Evolutionary conservation across 2,113 vertebrate species (phyloP), one percentile per base, ranked within the genome.

Genomic region (Odocoileus hemionus): DNA sequence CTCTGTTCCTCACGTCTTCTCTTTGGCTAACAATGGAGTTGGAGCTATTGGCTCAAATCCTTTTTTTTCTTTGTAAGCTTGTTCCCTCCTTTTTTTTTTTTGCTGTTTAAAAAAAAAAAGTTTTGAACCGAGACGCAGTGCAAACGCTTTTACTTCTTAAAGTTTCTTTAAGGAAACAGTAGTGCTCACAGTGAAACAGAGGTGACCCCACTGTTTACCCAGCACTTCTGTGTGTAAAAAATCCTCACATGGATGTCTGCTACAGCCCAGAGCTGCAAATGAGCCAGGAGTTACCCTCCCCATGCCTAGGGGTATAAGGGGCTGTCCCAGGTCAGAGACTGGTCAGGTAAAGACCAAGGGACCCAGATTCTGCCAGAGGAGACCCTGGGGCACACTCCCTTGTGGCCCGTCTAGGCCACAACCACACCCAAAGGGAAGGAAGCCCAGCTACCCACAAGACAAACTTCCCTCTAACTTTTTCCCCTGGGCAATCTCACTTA

Each of bases 11-110:
- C 67, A 25, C 80, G 52, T 74, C 94, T 90, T 82, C 61, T 52
- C 36, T 45, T 54, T 96, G 96, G 97, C 96, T 92, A 45, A 89
- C 39, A 79, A 86, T 12, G 5, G 33, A 91, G 79, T 89, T 23
- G 0, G 52, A 89, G 26, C 60, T 91, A 58, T 60, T 97, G 97
- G 98, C 97, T 94, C 11, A 25, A 52, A 89, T 76, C 39, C 33
- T 61, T 58, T 58, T 57, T 86, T 61, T 61, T 50, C 78, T 76
- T 92, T 94, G 96, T 92, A 94, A 94, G 33, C 79, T 93, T 25
- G 45, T 55, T 85, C 57, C 86, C 85, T 84, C 67, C 70, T 25
- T 36, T 67, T 86, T 36, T 67, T 86, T 43, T 61, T 12, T 21
- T 55, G 6, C 19, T 83, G 26, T 76, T 93, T 61, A 28, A 43